phyloP scores from a whole-genome alignment of 2,888 invertebrate genomes.

The Oxystoma pomonae region DNA sequence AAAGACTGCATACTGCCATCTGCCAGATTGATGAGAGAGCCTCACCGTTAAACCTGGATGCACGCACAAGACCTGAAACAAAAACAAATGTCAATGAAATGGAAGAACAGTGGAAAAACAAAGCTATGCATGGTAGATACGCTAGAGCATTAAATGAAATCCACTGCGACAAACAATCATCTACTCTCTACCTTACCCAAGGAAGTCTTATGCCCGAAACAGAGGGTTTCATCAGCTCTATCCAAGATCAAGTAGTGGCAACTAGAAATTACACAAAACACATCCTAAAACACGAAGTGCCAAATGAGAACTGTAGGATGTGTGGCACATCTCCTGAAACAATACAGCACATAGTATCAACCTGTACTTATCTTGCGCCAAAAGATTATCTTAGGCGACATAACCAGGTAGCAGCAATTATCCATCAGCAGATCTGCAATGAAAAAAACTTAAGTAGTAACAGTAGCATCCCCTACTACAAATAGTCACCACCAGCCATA shows the following conservation, averaged over 20 bases:
- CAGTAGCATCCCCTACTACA: not conserved
- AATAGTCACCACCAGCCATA: not conserved
- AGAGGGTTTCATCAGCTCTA: slow-evolving; percentile 2
- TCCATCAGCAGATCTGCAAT: slow-evolving; percentile 3
- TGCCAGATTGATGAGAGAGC: not conserved
- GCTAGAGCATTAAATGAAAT: not conserved
- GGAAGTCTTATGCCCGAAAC: slow-evolving; percentile 1
- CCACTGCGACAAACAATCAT: not conserved
- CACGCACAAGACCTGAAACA: not conserved
- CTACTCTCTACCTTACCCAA: slow-evolving; percentile 1
- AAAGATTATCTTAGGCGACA: slow-evolving; percentile 4
- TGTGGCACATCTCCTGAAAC: not conserved
- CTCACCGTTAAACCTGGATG: not conserved
- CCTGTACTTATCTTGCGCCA: not conserved
- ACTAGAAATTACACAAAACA: slow-evolving; percentile 4
- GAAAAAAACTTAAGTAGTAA: slow-evolving; percentile 1
- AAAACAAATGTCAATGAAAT: not conserved
- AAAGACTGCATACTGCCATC: not conserved
- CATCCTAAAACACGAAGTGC: not conserved
- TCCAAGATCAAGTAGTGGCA: not conserved
- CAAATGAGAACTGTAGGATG: slow-evolving; percentile 2
- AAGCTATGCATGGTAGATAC: slow-evolving; percentile 4
- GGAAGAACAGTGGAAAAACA: slow-evolving; percentile 4
- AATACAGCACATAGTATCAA: slow-evolving; percentile 2
- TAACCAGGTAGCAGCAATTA: slow-evolving; percentile 4